Percentiles rank a stretch among this genome's conserved stretches.
These are phyloP conservation scores for Agapornis canus DNA, from an alignment of 2,797 vertebrate species.

Conservation along the genomic window DNA sequence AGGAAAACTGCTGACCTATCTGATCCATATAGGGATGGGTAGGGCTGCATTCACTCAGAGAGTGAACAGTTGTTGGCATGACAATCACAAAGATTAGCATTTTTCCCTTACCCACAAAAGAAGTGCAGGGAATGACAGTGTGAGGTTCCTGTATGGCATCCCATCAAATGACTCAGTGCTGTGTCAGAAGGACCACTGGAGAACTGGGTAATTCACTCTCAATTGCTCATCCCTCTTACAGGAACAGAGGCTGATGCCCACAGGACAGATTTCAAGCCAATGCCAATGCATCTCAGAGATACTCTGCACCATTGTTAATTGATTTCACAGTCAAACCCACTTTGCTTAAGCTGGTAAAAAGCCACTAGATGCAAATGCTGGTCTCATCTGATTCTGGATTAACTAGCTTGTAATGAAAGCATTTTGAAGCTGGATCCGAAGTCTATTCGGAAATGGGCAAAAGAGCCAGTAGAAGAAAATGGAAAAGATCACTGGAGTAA, in stretches of 20 bases:
- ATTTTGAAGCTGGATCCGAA: not conserved
- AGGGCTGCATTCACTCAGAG: not conserved
- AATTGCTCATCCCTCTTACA: not conserved
- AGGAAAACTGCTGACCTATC: not conserved
- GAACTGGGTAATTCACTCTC: not conserved
- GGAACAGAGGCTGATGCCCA: not conserved
- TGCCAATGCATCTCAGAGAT: not conserved
- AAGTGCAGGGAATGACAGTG: not conserved
- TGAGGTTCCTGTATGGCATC: conserved; percentile 1
- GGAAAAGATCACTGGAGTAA: not conserved
- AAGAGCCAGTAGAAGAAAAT: not conserved
- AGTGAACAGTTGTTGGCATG: not conserved
- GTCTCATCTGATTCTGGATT: not conserved
- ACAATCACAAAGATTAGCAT: not conserved
- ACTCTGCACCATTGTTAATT: not conserved
- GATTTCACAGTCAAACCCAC: not conserved
- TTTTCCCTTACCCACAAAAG: not conserved
- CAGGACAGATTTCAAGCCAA: not conserved
- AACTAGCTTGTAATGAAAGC: not conserved
- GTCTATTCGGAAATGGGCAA: not conserved
- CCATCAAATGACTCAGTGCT: conserved; percentile 33
- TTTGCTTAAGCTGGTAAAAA: not conserved
- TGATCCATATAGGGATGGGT: not conserved
- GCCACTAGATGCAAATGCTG: not conserved
- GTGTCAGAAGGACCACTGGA: conserved; percentile 4